Percentiles rank a stretch among this genome's conserved stretches.
Evolutionary conservation across 2,113 vertebrate genomes (phyloP).

Genomic region (Alligator mississippiensis): DNA sequence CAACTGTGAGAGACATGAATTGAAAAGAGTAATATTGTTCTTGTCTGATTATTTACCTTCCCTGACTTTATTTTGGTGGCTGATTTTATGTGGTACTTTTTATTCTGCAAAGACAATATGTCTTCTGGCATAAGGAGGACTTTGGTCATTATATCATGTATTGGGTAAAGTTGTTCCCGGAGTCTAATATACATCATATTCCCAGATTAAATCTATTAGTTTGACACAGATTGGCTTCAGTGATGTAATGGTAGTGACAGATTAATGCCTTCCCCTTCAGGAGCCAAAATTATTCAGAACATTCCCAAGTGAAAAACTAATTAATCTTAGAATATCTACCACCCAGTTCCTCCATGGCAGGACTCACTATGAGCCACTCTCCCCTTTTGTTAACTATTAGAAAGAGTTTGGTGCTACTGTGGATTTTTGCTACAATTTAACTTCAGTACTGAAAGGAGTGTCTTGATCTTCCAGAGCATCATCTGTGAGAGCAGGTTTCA

Average conservation of each 20-base stretch:
- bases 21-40: constrained; percentile 58
- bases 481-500: constrained; percentile 9
- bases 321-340: background rate
- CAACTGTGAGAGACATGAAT: constrained; percentile 86
- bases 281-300: constrained; percentile 1
- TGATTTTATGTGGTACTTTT: background rate
- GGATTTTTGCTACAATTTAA: background rate
- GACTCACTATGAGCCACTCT: background rate
- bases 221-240: background rate
- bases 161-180: too few species aligned
- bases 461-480: background rate
- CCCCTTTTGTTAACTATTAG: background rate
- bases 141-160: background rate
- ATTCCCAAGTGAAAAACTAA: background rate
- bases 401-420: background rate
- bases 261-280: background rate
- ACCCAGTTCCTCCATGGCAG: accelerated
- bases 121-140: background rate
- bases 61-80: background rate
- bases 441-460: background rate
- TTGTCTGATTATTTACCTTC: constrained; percentile 15
- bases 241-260: background rate
- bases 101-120: background rate
- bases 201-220: background rate
- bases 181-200: background rate